phyloP scores from a whole-genome alignment of 2,888 invertebrate genomes.

The Hirtodrosophila confusa region DNA sequence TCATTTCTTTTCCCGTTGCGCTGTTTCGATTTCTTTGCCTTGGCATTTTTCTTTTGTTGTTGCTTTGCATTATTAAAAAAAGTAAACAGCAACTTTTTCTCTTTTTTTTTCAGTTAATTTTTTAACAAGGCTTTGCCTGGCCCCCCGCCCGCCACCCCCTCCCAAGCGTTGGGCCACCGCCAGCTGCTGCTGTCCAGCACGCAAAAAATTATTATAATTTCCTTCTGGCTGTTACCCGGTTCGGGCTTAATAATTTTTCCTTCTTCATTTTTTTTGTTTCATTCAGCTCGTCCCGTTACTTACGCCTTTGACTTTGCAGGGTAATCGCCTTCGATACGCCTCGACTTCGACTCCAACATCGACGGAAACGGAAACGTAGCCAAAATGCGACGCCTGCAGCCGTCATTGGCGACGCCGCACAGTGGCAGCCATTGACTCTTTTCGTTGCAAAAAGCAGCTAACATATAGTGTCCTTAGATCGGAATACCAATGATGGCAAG shows the following conservation, averaged over 20 bases:
- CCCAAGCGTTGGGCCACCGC: slow-evolving; percentile 12
- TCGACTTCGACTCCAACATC: slow-evolving; percentile 41
- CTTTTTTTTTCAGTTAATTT: slow-evolving; percentile 36
- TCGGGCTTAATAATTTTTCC: slow-evolving; percentile 32
- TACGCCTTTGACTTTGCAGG: slow-evolving; percentile 50
- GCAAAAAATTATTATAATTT: slow-evolving; percentile 74
- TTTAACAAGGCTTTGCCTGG: slow-evolving; percentile 38
- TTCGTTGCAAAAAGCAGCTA: too few relatives aligned
- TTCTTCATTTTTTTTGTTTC: slow-evolving; percentile 7
- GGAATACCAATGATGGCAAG: too few relatives aligned
- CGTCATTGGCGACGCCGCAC: slow-evolving; percentile 31
- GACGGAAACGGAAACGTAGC: slow-evolving; percentile 77
- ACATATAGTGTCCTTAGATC: too few relatives aligned
- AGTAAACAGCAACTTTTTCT: slow-evolving; percentile 42
- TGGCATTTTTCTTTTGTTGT: slow-evolving; percentile 39
- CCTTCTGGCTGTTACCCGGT: slow-evolving; percentile 48
- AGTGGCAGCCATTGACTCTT: too few relatives aligned
- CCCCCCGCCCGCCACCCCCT: neutral
- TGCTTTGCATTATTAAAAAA: slow-evolving; percentile 62
- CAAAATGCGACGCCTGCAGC: slow-evolving; percentile 74
- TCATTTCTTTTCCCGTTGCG: slow-evolving; percentile 21
- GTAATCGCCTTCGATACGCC: slow-evolving; percentile 72
- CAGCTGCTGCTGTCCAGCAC: slow-evolving; percentile 62
- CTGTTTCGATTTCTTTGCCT: slow-evolving; percentile 50
- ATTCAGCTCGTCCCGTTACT: slow-evolving; percentile 20